Base-by-base conservation (phyloP, 2,888 invertebrate genomes). In the Cheilosia impressa region DNA sequence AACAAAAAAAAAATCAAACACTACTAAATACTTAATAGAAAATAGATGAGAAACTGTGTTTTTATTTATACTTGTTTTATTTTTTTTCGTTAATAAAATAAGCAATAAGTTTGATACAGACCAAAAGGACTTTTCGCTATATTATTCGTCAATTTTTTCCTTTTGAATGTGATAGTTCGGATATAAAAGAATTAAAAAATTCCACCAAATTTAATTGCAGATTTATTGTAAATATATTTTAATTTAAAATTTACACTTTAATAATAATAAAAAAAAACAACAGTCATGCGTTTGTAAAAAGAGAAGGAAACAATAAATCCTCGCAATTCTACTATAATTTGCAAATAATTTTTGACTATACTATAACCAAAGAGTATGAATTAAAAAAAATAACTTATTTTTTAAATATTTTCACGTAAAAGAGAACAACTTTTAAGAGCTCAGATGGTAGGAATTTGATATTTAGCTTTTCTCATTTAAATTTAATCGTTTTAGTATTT, bases 261-360 rank as follows among this genome's bases (percentile, higher is more conserved):
- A 47, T 53, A 47, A 47, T 53, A 22, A 47, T 53, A 31, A 17
- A 6, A n/a, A 45, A 17, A 10, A 17, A 47, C 53, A 75, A 38
- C 60, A 63, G 60, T 60, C 55, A 76, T 60, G 75, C 75, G 79
- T 84, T 71, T 75, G 43, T 65, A 43, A 52, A 52, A 66, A 10
- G 38, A 38, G 34, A 83, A 75, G 45, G 65, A 62, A 69, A 79
- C 53, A 79, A 66, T 65, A 24, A 84, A 79, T 79, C 73, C 78
- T 83, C 78, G 78, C 83, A 83, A 73, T 57, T 65, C 15, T 52
- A 15, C 53, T 41, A 41, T 34, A 43, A 53, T 60, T 66, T 71
- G 19, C 24, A 53, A 52, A 19, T 47, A 27, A 9, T 47, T 47
- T 62, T 38, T 15, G 2, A 65, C 27, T 2, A 2, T 13, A 58